phyloP scores from a whole-genome alignment of 2,888 invertebrate species.

The Griposia aprilina region DNA sequence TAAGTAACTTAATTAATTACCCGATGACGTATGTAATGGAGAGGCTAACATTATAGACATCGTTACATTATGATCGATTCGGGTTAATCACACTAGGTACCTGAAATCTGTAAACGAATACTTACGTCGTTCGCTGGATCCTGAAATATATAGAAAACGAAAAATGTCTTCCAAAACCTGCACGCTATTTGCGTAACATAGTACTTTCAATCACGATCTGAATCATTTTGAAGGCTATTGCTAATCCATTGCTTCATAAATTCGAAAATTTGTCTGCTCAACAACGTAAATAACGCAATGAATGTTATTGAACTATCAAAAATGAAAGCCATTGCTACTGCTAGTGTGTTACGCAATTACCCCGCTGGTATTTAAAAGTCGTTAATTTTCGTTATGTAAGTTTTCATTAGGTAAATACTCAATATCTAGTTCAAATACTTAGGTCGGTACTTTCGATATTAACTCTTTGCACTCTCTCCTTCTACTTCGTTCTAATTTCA shows the following conservation, averaged over 20 bases:
- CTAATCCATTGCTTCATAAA: too few relatives aligned
- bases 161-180: background rate
- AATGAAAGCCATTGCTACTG: too few relatives aligned
- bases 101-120: background rate
- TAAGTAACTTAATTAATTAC: constrained; percentile 12
- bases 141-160: background rate
- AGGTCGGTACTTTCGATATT: background rate
- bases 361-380: background rate
- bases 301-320: too few relatives aligned
- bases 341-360: too few relatives aligned
- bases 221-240: too few relatives aligned
- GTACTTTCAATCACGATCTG: too few relatives aligned
- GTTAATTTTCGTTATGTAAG: too few relatives aligned
- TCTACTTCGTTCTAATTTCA: constrained; percentile 8
- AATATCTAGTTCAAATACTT: too few relatives aligned
- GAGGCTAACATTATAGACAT: constrained; percentile 10
- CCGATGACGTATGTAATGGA: background rate
- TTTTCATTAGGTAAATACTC: background rate
- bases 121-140: too few relatives aligned
- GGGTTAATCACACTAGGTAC: background rate
- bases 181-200: too few relatives aligned
- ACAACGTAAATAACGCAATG: too few relatives aligned
- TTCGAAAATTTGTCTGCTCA: too few relatives aligned
- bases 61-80: background rate
- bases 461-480: background rate